A percentile compares a stretch with the other conserved stretches of the same genome.
Conservation (phyloP, 2,888 invertebrate genomes). For the Lampropteryx suffumata region DNA sequence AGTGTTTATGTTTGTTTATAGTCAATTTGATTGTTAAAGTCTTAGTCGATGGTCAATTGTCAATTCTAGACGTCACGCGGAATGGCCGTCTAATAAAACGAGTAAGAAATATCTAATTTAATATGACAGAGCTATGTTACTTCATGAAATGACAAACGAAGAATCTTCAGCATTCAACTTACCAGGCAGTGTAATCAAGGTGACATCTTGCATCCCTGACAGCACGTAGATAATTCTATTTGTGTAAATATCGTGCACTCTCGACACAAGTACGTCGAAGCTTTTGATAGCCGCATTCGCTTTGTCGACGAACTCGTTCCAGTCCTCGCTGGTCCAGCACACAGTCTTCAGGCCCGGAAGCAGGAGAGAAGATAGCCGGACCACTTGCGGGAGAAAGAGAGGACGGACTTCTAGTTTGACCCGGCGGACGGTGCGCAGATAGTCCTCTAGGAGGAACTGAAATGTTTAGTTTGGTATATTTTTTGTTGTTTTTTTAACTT, state of each 20-base stretch:
- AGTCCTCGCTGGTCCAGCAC: constrained; percentile 94
- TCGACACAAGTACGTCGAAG: constrained; percentile 88
- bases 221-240: constrained; percentile 95
- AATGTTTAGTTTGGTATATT: not conserved
- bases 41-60: too few species aligned
- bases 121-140: too few species aligned
- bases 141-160: too few species aligned
- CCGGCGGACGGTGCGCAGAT: constrained; percentile 86
- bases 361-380: constrained; percentile 90
- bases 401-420: constrained; percentile 95
- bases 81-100: too few species aligned
- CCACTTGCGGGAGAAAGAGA: constrained; percentile 93
- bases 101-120: too few species aligned
- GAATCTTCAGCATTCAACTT: constrained; percentile 1
- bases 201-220: constrained; percentile 93
- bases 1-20: too few species aligned
- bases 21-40: too few species aligned
- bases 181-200: constrained; percentile 90
- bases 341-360: constrained; percentile 91
- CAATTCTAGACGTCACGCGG: too few species aligned
- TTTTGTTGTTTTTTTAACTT: too few species aligned
- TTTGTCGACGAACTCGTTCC: constrained; percentile 89
- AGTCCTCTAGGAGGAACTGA: constrained; percentile 90
- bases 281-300: constrained; percentile 90
- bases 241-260: constrained; percentile 94